phyloP scores from a whole-genome alignment of 2,797 vertebrate species.

The Sebastes hubbsi region DNA sequence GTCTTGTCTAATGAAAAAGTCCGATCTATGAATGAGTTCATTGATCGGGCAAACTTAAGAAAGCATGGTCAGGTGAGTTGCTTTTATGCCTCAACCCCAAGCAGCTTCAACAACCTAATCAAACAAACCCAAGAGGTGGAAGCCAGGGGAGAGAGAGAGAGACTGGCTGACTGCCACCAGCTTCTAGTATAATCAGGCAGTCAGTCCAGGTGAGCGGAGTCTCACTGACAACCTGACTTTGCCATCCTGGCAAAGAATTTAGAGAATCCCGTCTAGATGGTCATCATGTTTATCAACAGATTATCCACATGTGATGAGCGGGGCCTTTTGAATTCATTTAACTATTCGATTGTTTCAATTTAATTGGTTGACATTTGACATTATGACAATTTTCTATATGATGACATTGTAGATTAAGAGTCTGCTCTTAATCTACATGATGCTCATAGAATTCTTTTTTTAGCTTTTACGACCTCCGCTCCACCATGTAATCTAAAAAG shows the following conservation, averaged over 20 bases:
- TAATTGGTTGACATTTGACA: neutral
- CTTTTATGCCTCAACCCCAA: neutral
- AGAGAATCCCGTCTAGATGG: neutral
- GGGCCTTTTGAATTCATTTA: neutral
- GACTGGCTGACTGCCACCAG: neutral
- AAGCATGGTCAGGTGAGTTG: neutral
- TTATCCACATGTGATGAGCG: neutral
- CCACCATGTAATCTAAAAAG: no score
- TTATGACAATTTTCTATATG: neutral
- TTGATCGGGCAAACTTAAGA: neutral
- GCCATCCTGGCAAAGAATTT: neutral
- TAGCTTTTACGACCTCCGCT: no score
- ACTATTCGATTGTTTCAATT: neutral
- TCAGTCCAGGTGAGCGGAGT: neutral
- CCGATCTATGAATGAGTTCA: neutral
- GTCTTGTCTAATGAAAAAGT: neutral
- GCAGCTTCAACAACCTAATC: neutral
- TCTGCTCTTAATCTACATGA: neutral
- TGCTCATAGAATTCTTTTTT: no score
- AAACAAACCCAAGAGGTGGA: neutral
- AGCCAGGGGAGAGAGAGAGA: neutral
- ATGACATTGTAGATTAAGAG: neutral
- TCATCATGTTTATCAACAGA: neutral
- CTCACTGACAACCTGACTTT: neutral
- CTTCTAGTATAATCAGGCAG: neutral